phyloP scores from a whole-genome alignment of 2,113 vertebrate genomes.

The Acanthisitta chloris region DNA sequence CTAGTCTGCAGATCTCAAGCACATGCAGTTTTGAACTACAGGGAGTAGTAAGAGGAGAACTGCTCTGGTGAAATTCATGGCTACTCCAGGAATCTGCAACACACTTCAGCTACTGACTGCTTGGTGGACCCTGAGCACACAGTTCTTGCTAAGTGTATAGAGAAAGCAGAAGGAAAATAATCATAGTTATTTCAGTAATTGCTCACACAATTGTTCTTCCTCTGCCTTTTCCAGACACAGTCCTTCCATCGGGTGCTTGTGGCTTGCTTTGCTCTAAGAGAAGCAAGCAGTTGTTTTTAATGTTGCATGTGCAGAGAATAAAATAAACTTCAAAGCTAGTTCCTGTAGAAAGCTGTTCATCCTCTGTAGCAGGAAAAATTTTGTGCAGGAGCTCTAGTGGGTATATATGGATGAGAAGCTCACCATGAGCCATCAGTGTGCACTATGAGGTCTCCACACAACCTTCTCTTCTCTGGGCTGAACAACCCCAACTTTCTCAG shows the following conservation, averaged over 20 bases:
- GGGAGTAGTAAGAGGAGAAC: neutral
- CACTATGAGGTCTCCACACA: no score
- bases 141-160: neutral
- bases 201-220: neutral
- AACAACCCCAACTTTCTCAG: no score
- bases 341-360: neutral
- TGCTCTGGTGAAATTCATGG: neutral
- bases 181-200: neutral
- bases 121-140: neutral
- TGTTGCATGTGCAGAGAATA: accelerated
- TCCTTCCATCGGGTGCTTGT: neutral
- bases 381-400: neutral
- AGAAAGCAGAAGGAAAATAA: neutral
- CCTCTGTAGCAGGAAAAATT: neutral
- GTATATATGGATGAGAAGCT: no score
- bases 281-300: neutral
- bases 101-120: neutral
- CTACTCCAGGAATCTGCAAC: neutral
- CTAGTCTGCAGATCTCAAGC: neutral
- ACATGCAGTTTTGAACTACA: neutral
- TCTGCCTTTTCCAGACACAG: neutral
- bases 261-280: neutral
- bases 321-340: neutral
- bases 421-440: no score
- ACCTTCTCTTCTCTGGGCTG: no score